Conservation (phyloP, 2,888 invertebrate genomes). For the Drosophila parthenogenetica region DNA sequence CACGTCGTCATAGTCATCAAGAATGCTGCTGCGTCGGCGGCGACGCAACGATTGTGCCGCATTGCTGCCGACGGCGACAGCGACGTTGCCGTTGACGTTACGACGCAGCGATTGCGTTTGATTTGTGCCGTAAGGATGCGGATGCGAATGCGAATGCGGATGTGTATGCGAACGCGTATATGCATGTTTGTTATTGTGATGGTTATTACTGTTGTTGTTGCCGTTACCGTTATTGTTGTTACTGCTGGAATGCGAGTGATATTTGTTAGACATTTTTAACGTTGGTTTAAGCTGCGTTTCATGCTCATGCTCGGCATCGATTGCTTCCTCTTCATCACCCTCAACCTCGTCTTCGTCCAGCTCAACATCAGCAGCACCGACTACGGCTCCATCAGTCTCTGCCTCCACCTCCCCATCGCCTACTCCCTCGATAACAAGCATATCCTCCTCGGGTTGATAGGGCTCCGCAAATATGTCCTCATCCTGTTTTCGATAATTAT, state of each 20-base stretch:
- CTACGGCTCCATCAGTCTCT: slow-evolving; percentile 2
- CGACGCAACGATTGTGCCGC: slow-evolving; percentile 13
- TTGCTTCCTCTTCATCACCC: neutral
- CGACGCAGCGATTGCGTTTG: slow-evolving; percentile 27
- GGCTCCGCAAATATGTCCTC: slow-evolving; percentile 55
- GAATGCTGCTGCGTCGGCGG: slow-evolving; percentile 11
- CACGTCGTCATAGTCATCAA: slow-evolving; percentile 7
- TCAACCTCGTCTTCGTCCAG: slow-evolving; percentile 6
- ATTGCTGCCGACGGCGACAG: neutral
- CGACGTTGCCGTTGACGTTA: slow-evolving; percentile 12
- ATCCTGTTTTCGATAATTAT: slow-evolving; percentile 40
- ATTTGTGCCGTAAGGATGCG: slow-evolving; percentile 31
- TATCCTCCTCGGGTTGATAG: slow-evolving; percentile 44
- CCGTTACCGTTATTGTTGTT: neutral
- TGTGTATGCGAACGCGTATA: slow-evolving; percentile 3
- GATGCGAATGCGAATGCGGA: slow-evolving; percentile 2
- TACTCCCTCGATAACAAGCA: slow-evolving; percentile 43
- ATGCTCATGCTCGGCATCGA: slow-evolving; percentile 27
- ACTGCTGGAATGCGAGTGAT: slow-evolving; percentile 24
- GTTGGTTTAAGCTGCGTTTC: slow-evolving; percentile 21
- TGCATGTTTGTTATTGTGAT: slow-evolving; percentile 1
- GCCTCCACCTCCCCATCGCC: slow-evolving; percentile 16
- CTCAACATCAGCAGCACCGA: slow-evolving; percentile 3
- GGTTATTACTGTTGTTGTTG: neutral
- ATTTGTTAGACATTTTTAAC: slow-evolving; percentile 40